Conservation (phyloP, 2,797 vertebrate species). For the Poeciliopsis presidionis region DNA sequence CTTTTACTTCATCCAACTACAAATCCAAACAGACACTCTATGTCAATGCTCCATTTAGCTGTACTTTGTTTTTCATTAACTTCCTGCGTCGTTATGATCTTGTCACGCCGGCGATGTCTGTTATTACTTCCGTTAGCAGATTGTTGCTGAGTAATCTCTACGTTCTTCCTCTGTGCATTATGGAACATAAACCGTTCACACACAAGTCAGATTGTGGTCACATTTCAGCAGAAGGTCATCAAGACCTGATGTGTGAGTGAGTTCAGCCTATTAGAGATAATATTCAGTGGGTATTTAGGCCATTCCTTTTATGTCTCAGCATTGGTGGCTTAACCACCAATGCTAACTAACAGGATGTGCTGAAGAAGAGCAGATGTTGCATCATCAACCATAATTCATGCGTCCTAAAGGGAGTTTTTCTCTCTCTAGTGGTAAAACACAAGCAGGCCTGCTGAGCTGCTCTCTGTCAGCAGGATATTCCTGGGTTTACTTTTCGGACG, state of each 20-base stretch:
- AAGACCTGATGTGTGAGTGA: neutral
- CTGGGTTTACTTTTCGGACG: constrained; percentile 67
- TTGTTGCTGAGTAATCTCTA: neutral
- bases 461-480: constrained; percentile 58
- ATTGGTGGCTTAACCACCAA: neutral
- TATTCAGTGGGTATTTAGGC: neutral
- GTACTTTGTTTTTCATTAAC: neutral
- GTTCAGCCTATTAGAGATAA: neutral
- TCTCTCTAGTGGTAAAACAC: constrained; percentile 31
- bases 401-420: constrained; percentile 7
- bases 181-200: neutral
- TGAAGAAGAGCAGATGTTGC: neutral
- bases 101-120: neutral
- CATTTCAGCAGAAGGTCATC: neutral
- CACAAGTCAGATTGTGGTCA: neutral
- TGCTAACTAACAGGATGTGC: too few species aligned
- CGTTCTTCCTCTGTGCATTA: neutral
- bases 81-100: neutral
- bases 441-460: constrained; percentile 52
- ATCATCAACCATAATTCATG: neutral
- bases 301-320: neutral
- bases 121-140: neutral
- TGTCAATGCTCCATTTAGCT: neutral
- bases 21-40: neutral
- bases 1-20: neutral